Evolutionary conservation across 1,140 invertebrate species (phyloP).

Genomic region (Cydia splendana): DNA sequence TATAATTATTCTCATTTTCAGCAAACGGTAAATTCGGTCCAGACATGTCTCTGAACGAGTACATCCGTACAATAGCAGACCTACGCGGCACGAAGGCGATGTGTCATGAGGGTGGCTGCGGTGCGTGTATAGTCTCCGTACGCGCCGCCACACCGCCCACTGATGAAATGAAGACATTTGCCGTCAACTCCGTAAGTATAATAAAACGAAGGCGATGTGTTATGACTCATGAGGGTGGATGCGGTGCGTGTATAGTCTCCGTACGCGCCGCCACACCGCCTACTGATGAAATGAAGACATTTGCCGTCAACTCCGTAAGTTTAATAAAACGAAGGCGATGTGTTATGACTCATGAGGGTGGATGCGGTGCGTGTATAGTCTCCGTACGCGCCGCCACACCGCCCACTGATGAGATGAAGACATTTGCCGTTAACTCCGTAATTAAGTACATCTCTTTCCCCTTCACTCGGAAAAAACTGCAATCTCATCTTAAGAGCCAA

Average conservation of each 20-base stretch:
- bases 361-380: too few species aligned
- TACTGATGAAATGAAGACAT: too few species aligned
- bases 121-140: slow-evolving; percentile 85
- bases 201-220: neutral
- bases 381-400: slow-evolving; percentile 63
- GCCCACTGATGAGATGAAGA: slow-evolving; percentile 71
- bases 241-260: too few species aligned
- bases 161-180: slow-evolving; percentile 76
- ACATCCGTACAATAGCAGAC: slow-evolving; percentile 82
- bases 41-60: slow-evolving; percentile 80
- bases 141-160: slow-evolving; percentile 76
- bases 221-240: neutral
- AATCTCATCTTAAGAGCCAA: neutral
- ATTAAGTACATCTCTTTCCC: slow-evolving; percentile 42
- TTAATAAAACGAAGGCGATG: too few species aligned
- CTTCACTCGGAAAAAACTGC: too few species aligned
- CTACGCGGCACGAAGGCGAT: slow-evolving; percentile 87
- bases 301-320: too few species aligned
- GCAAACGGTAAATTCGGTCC: slow-evolving; percentile 50
- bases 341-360: too few species aligned
- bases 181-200: slow-evolving; percentile 86
- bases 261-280: too few species aligned
- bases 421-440: slow-evolving; percentile 86
- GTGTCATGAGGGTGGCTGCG: slow-evolving; percentile 90
- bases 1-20: slow-evolving; percentile 25